These are phyloP conservation scores for Zonitis immaculata DNA, from an alignment of 2,888 invertebrate species.

Conservation along the genomic window DNA sequence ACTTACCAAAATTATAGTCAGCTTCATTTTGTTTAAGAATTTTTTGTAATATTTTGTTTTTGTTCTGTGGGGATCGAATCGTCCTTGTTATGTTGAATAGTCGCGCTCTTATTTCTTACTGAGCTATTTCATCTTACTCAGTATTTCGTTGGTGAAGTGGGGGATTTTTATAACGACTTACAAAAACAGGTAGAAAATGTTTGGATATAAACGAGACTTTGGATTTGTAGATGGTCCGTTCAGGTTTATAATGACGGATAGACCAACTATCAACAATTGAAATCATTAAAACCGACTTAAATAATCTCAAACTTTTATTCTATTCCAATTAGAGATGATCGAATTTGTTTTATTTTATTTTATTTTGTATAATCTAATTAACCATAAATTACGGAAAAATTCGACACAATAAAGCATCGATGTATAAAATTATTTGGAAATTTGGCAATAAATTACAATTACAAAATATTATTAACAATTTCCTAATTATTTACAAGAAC, in stretches of 20 bases:
- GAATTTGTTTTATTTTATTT: too few relatives aligned
- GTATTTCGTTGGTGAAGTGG: slow-evolving; percentile 4
- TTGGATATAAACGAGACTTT: slow-evolving; percentile 20
- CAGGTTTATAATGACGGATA: too few relatives aligned
- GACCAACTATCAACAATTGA: too few relatives aligned
- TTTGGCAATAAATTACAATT: too few relatives aligned
- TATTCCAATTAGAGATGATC: too few relatives aligned
- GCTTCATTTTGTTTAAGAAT: slow-evolving; percentile 23
- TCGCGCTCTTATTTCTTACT: slow-evolving; percentile 25
- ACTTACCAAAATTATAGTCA: slow-evolving; percentile 29
- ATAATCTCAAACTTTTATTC: too few relatives aligned
- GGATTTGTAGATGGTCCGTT: slow-evolving; percentile 10
- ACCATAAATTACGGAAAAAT: too few relatives aligned
- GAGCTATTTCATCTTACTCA: slow-evolving; percentile 28
- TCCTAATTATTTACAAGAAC: too few relatives aligned
- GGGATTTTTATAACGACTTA: slow-evolving; percentile 1
- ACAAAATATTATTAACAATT: too few relatives aligned
- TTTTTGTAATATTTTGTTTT: too few relatives aligned
- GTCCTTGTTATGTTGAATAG: slow-evolving; percentile 8
- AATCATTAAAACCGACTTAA: too few relatives aligned
- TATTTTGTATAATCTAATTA: too few relatives aligned
- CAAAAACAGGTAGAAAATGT: slow-evolving; percentile 26
- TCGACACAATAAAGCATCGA: not conserved
- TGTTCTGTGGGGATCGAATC: not conserved
- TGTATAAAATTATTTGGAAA: not conserved